A percentile compares a stretch with the other conserved stretches of the same genome.
phyloP scores from a whole-genome alignment of 2,888 invertebrate species.

The Schrankia costaestrigalis region DNA sequence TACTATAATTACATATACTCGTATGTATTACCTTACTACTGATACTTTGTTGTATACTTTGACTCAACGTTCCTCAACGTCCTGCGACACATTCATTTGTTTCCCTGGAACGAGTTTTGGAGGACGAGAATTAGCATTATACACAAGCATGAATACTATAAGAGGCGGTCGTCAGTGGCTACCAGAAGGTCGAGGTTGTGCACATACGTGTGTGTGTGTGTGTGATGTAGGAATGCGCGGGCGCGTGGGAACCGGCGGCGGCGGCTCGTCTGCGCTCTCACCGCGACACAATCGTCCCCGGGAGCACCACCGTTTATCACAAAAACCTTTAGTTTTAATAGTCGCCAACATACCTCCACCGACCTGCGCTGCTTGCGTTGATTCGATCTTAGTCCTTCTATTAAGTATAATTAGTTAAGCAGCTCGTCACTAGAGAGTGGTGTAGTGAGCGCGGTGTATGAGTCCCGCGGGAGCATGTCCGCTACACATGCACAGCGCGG shows the following conservation, averaged over 20 bases:
- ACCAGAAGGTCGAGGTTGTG: constrained; percentile 2
- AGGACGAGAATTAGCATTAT: constrained; percentile 4
- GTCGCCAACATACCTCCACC: no score
- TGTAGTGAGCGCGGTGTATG: no score
- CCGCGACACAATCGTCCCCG: constrained; percentile 1
- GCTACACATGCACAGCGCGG: no score
- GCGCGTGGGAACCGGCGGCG: constrained; percentile 37
- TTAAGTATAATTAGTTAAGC: no score
- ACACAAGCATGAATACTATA: neutral
- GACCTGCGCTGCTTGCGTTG: neutral
- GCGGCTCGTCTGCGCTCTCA: constrained; percentile 12
- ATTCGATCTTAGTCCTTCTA: neutral
- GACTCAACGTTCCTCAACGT: constrained; percentile 1
- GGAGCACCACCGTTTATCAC: neutral
- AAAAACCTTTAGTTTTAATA: constrained; percentile 4
- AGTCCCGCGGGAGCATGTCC: no score
- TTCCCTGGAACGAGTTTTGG: constrained; percentile 12
- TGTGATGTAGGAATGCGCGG: constrained; percentile 27
- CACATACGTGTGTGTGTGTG: constrained; percentile 21
- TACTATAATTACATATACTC: no score
- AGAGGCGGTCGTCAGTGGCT: neutral
- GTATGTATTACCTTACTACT: no score
- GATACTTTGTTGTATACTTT: no score
- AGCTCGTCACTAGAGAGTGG: no score
- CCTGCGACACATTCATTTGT: constrained; percentile 4